Evolutionary conservation across 2,113 vertebrate species (phyloP).

Genomic region (Neogobius melanostomus): DNA sequence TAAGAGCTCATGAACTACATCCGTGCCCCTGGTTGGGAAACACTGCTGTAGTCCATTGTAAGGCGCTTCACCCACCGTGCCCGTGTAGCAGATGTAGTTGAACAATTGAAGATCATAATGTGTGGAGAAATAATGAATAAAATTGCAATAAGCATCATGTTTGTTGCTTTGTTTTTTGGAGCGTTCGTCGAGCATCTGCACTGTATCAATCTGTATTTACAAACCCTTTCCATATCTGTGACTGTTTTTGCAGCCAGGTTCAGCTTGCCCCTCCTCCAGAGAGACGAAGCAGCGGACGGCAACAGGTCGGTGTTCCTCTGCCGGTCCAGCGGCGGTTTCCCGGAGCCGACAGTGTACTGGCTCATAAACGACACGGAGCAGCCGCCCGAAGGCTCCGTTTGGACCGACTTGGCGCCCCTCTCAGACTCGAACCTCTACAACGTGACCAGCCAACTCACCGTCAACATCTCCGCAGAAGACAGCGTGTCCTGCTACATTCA

Average conservation of each 20-base stretch:
- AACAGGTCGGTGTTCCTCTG: slow-evolving; percentile 49
- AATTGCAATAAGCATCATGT: too few relatives aligned
- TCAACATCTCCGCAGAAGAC: slow-evolving; percentile 44
- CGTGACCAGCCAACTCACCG: slow-evolving; percentile 58
- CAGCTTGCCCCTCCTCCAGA: slow-evolving; percentile 48
- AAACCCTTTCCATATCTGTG: background rate
- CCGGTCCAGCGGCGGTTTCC: slow-evolving; percentile 60
- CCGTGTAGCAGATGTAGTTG: too few relatives aligned
- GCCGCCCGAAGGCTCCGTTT: slow-evolving; percentile 43
- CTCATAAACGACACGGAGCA: slow-evolving; percentile 49
- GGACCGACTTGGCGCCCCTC: slow-evolving; percentile 4
- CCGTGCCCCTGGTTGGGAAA: too few relatives aligned
- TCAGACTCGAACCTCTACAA: slow-evolving; percentile 58
- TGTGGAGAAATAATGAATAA: too few relatives aligned
- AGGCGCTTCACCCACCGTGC: too few relatives aligned
- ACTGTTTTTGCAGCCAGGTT: slow-evolving; percentile 58
- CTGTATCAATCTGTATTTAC: too few relatives aligned
- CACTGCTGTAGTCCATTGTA: too few relatives aligned
- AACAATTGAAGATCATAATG: too few relatives aligned
- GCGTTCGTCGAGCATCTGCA: too few relatives aligned
- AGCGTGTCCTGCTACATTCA: slow-evolving; percentile 57
- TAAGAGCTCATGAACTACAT: too few relatives aligned
- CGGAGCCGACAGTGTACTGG: slow-evolving; percentile 65
- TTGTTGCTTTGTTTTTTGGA: too few relatives aligned
- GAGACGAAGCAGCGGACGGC: background rate